phyloP scores from a whole-genome alignment of 2,888 invertebrate species.

The Romanomermis culicivorax region DNA sequence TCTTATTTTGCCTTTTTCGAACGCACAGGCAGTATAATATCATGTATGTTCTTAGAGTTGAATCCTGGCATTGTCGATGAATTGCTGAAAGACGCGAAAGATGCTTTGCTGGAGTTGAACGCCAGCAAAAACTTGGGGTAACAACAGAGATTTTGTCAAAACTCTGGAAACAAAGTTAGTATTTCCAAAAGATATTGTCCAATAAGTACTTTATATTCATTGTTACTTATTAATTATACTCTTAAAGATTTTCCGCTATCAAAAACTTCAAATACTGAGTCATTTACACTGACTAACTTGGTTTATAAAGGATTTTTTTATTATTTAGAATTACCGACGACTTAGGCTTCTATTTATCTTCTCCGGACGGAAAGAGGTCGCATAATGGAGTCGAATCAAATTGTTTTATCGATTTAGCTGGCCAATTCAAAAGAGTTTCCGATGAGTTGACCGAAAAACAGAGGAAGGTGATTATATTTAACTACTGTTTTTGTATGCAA shows the following conservation, averaged over 20 bases:
- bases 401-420: slow-evolving; percentile 18
- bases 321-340: slow-evolving; percentile 14
- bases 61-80: slow-evolving; percentile 17
- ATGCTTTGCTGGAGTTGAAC: neutral
- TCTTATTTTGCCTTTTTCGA: too few species aligned
- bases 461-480: slow-evolving; percentile 13
- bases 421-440: slow-evolving; percentile 15
- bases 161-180: too few species aligned
- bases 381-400: neutral
- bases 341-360: slow-evolving; percentile 17
- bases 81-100: slow-evolving; percentile 17
- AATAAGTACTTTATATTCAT: too few species aligned
- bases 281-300: too few species aligned
- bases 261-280: too few species aligned
- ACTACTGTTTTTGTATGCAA: neutral
- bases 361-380: slow-evolving; percentile 7
- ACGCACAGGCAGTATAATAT: too few species aligned
- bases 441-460: slow-evolving; percentile 16
- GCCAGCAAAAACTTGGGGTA: neutral
- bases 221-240: too few species aligned
- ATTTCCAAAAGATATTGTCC: too few species aligned
- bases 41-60: slow-evolving; percentile 16
- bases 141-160: too few species aligned
- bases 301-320: too few species aligned
- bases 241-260: too few species aligned